phyloP scores from a whole-genome alignment of 2,113 vertebrate genomes.

The Rhinogobius similis region DNA sequence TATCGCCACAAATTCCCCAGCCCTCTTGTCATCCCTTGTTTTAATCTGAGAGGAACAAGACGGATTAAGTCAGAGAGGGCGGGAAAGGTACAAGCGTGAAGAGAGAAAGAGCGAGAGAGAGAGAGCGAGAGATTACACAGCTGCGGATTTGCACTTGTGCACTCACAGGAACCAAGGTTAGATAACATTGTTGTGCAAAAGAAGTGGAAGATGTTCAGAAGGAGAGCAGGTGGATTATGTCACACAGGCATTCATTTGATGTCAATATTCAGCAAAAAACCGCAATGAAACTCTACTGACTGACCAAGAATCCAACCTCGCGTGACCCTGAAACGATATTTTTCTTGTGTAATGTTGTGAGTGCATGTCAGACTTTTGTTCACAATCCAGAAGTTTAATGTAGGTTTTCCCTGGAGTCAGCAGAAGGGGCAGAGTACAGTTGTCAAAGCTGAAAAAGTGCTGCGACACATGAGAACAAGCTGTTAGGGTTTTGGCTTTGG shows the following conservation, averaged over 20 bases:
- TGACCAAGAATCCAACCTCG: not conserved
- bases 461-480: not conserved
- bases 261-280: not conserved
- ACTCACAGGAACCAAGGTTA: slow-evolving; percentile 32
- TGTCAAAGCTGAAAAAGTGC: slow-evolving; percentile 5
- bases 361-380: not conserved
- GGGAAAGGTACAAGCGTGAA: slow-evolving; percentile 17
- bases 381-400: not conserved
- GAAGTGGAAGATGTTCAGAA: slow-evolving; percentile 5
- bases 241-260: not conserved
- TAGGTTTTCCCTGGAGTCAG: not conserved
- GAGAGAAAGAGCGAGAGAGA: slow-evolving; percentile 28
- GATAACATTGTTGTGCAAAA: slow-evolving; percentile 13
- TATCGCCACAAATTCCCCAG: not conserved
- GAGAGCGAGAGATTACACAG: slow-evolving; percentile 56
- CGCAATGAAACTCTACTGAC: not conserved
- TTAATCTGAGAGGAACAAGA: slow-evolving; percentile 53
- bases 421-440: not conserved
- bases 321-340: not conserved
- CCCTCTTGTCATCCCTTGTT: slow-evolving; percentile 41
- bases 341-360: not conserved
- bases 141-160: slow-evolving; percentile 50
- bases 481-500: not conserved
- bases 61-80: slow-evolving; percentile 52
- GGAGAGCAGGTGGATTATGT: slow-evolving; percentile 2